Base-by-base conservation (phyloP, 2,113 vertebrate species). In the Cheirogaleus medius region DNA sequence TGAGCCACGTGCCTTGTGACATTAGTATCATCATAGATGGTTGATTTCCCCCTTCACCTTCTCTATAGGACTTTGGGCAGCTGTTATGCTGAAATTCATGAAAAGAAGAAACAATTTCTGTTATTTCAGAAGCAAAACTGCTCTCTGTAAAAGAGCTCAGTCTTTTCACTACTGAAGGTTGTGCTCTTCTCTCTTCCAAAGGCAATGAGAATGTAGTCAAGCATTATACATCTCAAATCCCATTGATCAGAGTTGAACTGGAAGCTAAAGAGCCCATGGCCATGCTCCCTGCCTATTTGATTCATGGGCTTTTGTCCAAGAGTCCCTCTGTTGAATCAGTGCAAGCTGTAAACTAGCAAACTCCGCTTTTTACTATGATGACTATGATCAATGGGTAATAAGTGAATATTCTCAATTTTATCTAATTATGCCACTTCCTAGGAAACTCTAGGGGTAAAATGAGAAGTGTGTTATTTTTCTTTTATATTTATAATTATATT, bases 401-500 rank as follows among this genome's bases (percentile, higher is more conserved):
- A 73, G 58, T 58, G 8, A 92, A 2, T 54, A 34, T 44, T 81
- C 74, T 85, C 39, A 54, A n/a, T 94, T 95, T 74, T 76, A 73
- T 58, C 49, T 77, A 56, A 73, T 29, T 47, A 2, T 27, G 39
- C 14, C 52, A 9, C 64, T 85, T 96, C 71, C 87, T 39, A 39
- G 12, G 47, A 95, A 84, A 64, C 49, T 81, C 47, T 8, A 34
- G 64, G 44, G 21, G 1, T 82, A 37, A 86, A 89, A 88, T 52
- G 52, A 88, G n/a, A 83, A 66, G 10, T 42, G 5, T 84, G 25
- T 29, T 34, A 10, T 84, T 95, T 82, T 93, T n/a, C 60, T 96
- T 81, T 95, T 64, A 63, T 89, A 63, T 76, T 80, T 68, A 23
- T 81, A 63, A 89, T 81, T 93, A 78, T 52, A 54, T 92, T 93